phyloP scores from a whole-genome alignment of 2,797 vertebrate genomes.

The Toxotes lorentzi region DNA sequence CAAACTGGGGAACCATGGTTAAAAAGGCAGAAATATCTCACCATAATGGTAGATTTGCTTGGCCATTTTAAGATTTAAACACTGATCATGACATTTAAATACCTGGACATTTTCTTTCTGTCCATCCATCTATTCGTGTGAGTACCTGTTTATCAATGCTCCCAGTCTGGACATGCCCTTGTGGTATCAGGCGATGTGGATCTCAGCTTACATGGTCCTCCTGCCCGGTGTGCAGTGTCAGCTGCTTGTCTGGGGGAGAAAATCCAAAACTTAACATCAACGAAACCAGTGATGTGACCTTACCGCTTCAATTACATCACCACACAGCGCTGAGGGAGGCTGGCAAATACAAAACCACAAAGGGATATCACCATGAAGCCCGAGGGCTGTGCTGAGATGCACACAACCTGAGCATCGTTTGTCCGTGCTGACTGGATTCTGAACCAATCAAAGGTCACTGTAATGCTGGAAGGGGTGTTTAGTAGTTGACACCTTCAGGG shows the following conservation, averaged over 20 bases:
- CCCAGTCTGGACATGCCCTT: slow-evolving; percentile 66
- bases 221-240: slow-evolving; percentile 76
- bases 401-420: slow-evolving; percentile 36
- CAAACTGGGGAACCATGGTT: neutral
- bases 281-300: slow-evolving; percentile 70
- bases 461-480: slow-evolving; percentile 9
- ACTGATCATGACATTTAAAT: neutral
- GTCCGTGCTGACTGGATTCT: slow-evolving; percentile 17
- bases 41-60: neutral
- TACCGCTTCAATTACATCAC: slow-evolving; percentile 74
- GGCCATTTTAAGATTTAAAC: neutral
- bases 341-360: slow-evolving; percentile 66
- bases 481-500: slow-evolving; percentile 3
- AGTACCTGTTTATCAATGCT: slow-evolving; percentile 18
- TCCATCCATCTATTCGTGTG: neutral
- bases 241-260: slow-evolving; percentile 75
- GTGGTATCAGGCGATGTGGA: slow-evolving; percentile 65
- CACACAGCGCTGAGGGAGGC: slow-evolving; percentile 27
- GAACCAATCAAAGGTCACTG: slow-evolving; percentile 42
- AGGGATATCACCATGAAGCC: slow-evolving; percentile 47
- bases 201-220: slow-evolving; percentile 79
- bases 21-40: neutral
- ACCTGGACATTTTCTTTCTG: slow-evolving; percentile 3
- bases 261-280: slow-evolving; percentile 73
- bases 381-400: slow-evolving; percentile 39